Base-by-base conservation (phyloP, 2,888 invertebrate species). In the Willowsia nigromaculata region DNA sequence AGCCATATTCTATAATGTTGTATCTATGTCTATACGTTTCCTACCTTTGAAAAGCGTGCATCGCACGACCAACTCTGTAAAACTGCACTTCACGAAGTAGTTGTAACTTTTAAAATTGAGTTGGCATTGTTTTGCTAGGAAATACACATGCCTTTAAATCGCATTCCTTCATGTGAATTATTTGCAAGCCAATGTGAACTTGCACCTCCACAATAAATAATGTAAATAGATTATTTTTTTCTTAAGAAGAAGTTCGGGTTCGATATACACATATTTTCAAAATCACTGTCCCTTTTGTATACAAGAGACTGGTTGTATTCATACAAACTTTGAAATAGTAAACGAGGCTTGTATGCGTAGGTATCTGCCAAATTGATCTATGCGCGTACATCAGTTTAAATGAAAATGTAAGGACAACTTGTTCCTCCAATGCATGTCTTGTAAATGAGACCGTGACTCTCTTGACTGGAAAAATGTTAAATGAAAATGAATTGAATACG, bases 391-490 rank as follows among this genome's bases (percentile, higher is more conserved):
- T 43, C 71, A 71, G 71, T 53, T 43, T 86, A 80, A 86, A 86
- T 86, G 86, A 86, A 86, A 86, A 33, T 68, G 78, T 86, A 65
- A 86, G 86, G 86, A 87, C 76, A 88, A 83, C 82, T 88, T 88
- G 71, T 71, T 80, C 81, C 33, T 30, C 68, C n/a, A 22, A 68
- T 80, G 62, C 86, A 68, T 86, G 82, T 83, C 82, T 88, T 62
- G 88, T 88, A 83, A 88, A 88, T 83, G 88, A 88, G 40, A 76
- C 88, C 88, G 88, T 88, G 88, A 88, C 88, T 88, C 27, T 88
- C 76, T 30, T 88, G 88, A 88, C 88, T 88, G 88, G 88, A 81
- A 74, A 81, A 59, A 85, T 40, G 76, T 40, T 59, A 59, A 62
- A 80, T 80, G 81, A 87, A 87, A 87, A 47, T 43, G 81, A 71